A percentile compares a stretch with the other conserved stretches of the same genome.
These are phyloP conservation scores for Myiopsitta monachus DNA, from an alignment of 2,113 vertebrate species.

Conservation along the genomic window DNA sequence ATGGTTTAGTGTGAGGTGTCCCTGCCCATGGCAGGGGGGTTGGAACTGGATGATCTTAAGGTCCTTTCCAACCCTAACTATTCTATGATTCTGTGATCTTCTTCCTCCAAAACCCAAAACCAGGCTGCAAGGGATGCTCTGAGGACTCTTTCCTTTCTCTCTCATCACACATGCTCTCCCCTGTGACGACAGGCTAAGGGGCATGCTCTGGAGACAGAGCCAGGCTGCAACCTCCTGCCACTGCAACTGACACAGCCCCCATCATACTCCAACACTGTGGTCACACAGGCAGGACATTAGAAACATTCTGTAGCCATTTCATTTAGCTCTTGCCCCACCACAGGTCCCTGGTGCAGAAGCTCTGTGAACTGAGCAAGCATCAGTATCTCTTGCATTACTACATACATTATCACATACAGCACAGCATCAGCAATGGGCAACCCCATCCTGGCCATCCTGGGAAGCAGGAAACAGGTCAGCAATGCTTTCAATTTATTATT, in stretches of 20 bases:
- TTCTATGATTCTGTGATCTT: too few species aligned
- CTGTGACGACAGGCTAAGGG: not conserved
- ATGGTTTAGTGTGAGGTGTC: too few species aligned
- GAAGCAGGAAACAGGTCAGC: not conserved
- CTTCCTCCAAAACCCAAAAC: not conserved
- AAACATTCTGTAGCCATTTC: not conserved
- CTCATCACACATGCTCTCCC: accelerated
- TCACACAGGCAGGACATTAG: accelerated
- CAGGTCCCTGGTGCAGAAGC: accelerated
- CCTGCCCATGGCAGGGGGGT: too few species aligned
- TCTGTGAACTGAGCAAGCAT: accelerated
- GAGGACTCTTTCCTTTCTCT: not conserved
- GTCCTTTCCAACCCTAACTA: too few species aligned
- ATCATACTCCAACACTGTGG: accelerated
- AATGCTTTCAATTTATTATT: not conserved
- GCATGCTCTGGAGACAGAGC: not conserved
- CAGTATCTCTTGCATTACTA: accelerated
- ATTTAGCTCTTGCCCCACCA: not conserved
- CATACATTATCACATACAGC: not conserved
- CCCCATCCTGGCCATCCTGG: not conserved
- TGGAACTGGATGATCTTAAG: too few species aligned
- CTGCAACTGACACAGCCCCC: not conserved
- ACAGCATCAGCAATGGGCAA: not conserved
- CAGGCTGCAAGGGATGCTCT: not conserved
- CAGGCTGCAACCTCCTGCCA: not conserved